Evolutionary conservation across 2,113 vertebrate species (phyloP), one percentile per base, ranked within the genome.

Genomic region (Charadrius vociferus): DNA sequence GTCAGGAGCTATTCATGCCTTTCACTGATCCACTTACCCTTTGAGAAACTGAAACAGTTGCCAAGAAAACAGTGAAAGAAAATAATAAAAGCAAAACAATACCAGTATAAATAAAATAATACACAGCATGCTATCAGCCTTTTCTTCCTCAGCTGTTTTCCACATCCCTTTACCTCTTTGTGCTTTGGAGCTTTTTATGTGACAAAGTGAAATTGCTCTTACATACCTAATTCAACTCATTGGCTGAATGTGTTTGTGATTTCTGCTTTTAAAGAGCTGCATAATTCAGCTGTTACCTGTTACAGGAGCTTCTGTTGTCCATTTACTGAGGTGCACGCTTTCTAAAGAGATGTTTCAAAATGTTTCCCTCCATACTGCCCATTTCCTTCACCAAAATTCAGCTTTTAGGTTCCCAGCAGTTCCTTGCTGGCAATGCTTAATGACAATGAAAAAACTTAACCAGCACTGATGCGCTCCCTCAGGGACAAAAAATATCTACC

Each of bases 201-300:
- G 83, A 94, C 66, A 50, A 74, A 84, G 43, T 88, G 62, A 89
- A 94, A 86, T 9, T 23, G 72, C 52, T 85, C 52, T 81, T 59
- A 61, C 10, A 34, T 17, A 63, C 72, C 74, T 56, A 72, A 52
- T 56, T 83, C 84, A 55, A 52, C 29, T 19, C 13, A 67, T 30
- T 29, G 22, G 45, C 17, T 93, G 89, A 97, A 67, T 55, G 86
- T 0, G 7, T 89, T 93, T 87, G 68, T 85, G 78, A 93, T 87
- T 82, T 70, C 84, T 86, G 90, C 81, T 97, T 96, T 52, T 87
- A 36, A 91, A 77, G 81, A 88, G 82, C 67, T 94, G 52, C 74
- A 62, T 16, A 41, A 67, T 90, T 89, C 78, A 96, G 50, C 16
- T 58, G 9, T 39, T 75, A 41, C 82, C 79, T 63, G 14, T 41